These are phyloP conservation scores for Sandelia bainsii DNA, from an alignment of 2,797 vertebrate genomes.

Conservation along the genomic window DNA sequence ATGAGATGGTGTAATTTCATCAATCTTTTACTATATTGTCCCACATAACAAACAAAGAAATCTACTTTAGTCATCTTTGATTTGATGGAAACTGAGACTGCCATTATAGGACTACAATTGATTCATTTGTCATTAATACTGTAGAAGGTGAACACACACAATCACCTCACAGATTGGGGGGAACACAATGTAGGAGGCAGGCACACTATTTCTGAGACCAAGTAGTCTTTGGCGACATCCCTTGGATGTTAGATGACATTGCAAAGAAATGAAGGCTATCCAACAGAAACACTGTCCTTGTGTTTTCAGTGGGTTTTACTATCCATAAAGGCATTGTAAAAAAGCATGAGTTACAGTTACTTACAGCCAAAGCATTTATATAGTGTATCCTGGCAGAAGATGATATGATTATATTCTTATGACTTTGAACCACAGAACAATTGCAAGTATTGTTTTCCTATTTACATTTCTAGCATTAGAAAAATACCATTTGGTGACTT, in stretches of 20 bases:
- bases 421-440: too few relatives aligned
- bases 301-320: accelerated
- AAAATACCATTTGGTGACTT: too few relatives aligned
- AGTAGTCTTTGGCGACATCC: slow-evolving; percentile 61
- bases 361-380: neutral
- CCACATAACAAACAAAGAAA: neutral
- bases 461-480: too few relatives aligned
- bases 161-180: too few relatives aligned
- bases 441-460: too few relatives aligned
- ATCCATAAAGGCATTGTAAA: neutral
- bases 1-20: neutral
- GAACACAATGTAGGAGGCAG: too few relatives aligned
- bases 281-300: neutral
- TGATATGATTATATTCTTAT: too few relatives aligned
- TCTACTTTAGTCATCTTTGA: neutral
- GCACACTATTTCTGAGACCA: neutral
- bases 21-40: neutral
- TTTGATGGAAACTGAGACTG: neutral
- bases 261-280: neutral
- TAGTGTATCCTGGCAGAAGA: too few relatives aligned
- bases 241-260: slow-evolving; percentile 32
- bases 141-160: neutral
- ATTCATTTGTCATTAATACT: too few relatives aligned
- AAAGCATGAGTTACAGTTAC: neutral
- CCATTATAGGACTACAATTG: too few relatives aligned